phyloP scores from a whole-genome alignment of 2,888 invertebrate genomes.

The Linyphia triangularis region DNA sequence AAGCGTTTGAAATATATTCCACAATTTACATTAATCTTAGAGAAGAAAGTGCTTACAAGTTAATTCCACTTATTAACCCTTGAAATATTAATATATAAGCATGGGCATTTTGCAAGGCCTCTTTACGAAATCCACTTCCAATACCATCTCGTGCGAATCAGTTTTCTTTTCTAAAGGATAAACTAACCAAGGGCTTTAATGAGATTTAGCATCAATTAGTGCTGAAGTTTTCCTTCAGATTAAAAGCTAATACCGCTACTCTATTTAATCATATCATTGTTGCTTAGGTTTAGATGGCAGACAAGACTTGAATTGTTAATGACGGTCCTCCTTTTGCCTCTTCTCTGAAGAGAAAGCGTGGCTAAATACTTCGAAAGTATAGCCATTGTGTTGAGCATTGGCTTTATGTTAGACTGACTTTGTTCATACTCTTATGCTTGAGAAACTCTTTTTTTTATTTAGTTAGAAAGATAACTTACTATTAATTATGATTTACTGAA shows the following conservation, averaged over 20 bases:
- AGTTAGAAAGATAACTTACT: too few species aligned
- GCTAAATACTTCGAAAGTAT: slow-evolving; percentile 46
- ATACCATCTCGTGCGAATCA: slow-evolving; percentile 1
- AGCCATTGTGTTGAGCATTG: neutral
- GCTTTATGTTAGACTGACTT: slow-evolving; percentile 23
- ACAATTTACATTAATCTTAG: neutral
- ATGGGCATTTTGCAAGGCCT: slow-evolving; percentile 23
- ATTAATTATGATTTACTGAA: too few species aligned
- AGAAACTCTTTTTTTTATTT: too few species aligned
- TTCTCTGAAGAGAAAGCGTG: slow-evolving; percentile 12
- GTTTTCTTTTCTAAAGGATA: slow-evolving; percentile 35
- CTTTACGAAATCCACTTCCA: slow-evolving; percentile 35
- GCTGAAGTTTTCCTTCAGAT: slow-evolving; percentile 60
- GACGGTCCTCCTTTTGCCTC: slow-evolving; percentile 2
- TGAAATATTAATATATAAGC: slow-evolving; percentile 3
- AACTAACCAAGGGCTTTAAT: slow-evolving; percentile 37
- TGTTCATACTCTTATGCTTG: neutral
- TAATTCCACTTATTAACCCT: slow-evolving; percentile 30
- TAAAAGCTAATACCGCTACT: slow-evolving; percentile 62
- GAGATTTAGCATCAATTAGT: slow-evolving; percentile 61
- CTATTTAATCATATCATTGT: slow-evolving; percentile 67
- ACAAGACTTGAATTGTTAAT: slow-evolving; percentile 57
- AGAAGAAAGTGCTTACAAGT: neutral
- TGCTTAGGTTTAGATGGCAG: slow-evolving; percentile 37
- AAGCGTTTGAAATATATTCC: neutral